A percentile compares a stretch with the other conserved stretches of the same genome.
Evolutionary conservation across 1,140 invertebrate genomes (phyloP).

Genomic region (Caenorhabditis briggsae): DNA sequence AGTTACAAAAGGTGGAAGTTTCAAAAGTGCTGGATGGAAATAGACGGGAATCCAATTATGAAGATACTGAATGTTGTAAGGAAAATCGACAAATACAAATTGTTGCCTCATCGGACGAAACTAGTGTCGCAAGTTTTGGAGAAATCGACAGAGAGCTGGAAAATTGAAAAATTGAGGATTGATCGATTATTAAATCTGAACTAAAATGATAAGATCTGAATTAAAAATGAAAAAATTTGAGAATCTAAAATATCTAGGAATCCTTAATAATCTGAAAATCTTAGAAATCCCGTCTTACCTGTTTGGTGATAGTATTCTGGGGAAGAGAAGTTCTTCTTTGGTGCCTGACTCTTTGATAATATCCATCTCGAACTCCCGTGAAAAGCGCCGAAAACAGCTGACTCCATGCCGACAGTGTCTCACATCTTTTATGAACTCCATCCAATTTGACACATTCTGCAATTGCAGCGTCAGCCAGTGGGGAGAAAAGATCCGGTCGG

Average conservation of each 20-base stretch:
- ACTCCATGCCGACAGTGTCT: constrained; percentile 74
- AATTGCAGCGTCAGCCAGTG: constrained; percentile 75
- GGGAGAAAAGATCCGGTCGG: constrained; percentile 75
- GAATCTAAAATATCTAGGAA: too few relatives aligned
- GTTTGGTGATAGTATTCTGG: constrained; percentile 68
- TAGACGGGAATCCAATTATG: too few relatives aligned
- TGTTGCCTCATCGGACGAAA: background rate
- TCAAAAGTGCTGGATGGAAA: too few relatives aligned
- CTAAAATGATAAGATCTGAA: too few relatives aligned
- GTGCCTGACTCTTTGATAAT: constrained; percentile 60
- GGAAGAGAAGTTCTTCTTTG: constrained; percentile 68
- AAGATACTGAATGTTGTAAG: background rate
- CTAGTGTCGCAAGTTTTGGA: constrained; percentile 11
- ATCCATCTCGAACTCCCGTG: constrained; percentile 62
- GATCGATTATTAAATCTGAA: too few relatives aligned
- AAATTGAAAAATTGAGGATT: background rate
- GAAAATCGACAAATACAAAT: too few relatives aligned
- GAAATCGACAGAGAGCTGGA: constrained; percentile 41
- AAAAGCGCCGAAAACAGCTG: constrained; percentile 72
- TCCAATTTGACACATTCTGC: constrained; percentile 76
- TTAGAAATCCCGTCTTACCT: constrained; percentile 9
- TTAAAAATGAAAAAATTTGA: too few relatives aligned
- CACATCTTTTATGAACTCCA: constrained; percentile 74
- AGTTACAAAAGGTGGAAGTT: too few relatives aligned
- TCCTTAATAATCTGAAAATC: background rate